phyloP scores from a whole-genome alignment of 2,888 invertebrate species.

The Drosophila aldrichi region DNA sequence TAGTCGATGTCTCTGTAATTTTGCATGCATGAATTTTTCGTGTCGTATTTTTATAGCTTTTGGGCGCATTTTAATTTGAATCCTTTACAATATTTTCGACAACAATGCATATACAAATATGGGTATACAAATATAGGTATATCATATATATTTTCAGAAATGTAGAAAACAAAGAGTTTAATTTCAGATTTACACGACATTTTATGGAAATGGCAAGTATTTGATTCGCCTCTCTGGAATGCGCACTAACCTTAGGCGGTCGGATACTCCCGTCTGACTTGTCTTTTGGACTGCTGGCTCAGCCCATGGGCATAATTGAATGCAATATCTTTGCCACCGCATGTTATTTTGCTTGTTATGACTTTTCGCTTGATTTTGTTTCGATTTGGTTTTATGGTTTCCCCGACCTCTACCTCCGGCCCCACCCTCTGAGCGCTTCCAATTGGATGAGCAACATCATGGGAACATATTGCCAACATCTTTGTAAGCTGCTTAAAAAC shows the following conservation, averaged over 20 bases:
- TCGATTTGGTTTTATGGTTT: constrained; percentile 13
- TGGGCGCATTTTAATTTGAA: constrained; percentile 56
- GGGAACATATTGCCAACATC: constrained; percentile 11
- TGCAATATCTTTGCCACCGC: not conserved
- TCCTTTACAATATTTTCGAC: constrained; percentile 36
- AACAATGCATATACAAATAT: constrained; percentile 3
- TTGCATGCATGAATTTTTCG: not conserved
- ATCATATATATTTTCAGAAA: not conserved
- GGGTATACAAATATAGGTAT: not conserved
- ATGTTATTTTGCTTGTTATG: constrained; percentile 11
- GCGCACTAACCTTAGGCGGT: not conserved
- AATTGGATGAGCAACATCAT: constrained; percentile 2
- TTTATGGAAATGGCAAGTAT: not conserved
- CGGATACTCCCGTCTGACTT: not conserved
- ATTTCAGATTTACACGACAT: not conserved
- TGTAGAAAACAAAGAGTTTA: not conserved
- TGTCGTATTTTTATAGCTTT: constrained; percentile 25
- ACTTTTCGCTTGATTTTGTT: constrained; percentile 18
- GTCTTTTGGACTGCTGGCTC: not conserved
- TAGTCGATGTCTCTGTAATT: not conserved
- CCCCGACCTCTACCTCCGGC: not conserved
- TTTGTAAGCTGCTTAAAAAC: constrained; percentile 12
- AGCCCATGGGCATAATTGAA: constrained; percentile 7
- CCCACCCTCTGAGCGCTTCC: not conserved
- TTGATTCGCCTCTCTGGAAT: too few species aligned